A percentile compares a stretch with the other conserved stretches of the same genome.
These are phyloP conservation scores for Laticauda colubrina DNA, from an alignment of 2,113 vertebrate genomes.

Conservation along the genomic window DNA sequence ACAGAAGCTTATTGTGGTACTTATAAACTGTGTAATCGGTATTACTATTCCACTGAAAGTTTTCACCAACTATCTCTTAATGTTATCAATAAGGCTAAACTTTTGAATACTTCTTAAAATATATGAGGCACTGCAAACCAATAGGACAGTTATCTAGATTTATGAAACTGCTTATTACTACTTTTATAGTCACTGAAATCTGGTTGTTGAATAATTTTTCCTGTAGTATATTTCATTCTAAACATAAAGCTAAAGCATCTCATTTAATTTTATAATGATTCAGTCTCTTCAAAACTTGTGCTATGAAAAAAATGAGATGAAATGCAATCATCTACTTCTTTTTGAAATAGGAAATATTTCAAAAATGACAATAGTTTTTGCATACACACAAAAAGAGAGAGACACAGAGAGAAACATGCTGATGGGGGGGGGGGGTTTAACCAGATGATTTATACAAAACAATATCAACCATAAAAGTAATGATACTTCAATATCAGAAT, in stretches of 20 bases:
- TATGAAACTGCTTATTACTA: conserved; percentile 27
- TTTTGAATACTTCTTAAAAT: conserved; percentile 42
- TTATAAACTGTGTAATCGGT: background rate
- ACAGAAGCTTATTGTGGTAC: background rate
- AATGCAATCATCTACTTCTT: conserved; percentile 7
- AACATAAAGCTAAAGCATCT: conserved; percentile 49
- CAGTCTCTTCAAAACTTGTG: conserved; percentile 19
- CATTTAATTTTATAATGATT: conserved; percentile 35
- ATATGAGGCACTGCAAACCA: conserved; percentile 32
- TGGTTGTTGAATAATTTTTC: conserved; percentile 23
- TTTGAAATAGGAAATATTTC: background rate
- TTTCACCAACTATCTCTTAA: conserved; percentile 5
- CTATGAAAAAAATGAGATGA: background rate
- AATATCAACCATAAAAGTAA: background rate
- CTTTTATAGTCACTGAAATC: conserved; percentile 37
- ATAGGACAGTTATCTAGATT: conserved; percentile 38
- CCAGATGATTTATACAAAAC: background rate
- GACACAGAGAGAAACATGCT: background rate
- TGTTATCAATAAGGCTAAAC: conserved; percentile 30
- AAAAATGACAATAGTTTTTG: background rate
- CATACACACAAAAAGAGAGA: background rate
- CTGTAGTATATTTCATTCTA: conserved; percentile 19
- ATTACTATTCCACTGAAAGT: background rate
- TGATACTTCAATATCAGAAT: background rate
- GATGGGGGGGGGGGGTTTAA: background rate